phyloP scores from a whole-genome alignment of 2,888 invertebrate genomes.

The Campoplex capitator region DNA sequence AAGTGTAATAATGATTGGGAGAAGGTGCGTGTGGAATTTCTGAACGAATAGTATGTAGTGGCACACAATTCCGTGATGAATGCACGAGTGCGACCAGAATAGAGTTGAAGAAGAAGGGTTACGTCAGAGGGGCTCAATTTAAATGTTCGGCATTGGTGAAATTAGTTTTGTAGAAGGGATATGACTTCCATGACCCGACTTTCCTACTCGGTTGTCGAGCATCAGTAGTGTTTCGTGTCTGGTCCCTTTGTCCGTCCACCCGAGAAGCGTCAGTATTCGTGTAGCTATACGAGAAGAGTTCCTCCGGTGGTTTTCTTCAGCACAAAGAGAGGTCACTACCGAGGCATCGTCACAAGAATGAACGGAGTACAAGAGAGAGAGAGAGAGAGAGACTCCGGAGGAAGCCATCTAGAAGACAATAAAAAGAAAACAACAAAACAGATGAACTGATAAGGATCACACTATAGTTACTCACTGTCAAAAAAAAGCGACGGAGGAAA shows the following conservation, averaged over 20 bases:
- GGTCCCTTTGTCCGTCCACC: constrained; percentile 64
- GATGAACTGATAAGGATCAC: constrained; percentile 55
- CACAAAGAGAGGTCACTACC: constrained; percentile 52
- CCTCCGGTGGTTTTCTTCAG: constrained; percentile 19
- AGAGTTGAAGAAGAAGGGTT: constrained; percentile 14
- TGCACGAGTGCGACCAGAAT: background rate
- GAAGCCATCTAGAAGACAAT: constrained; percentile 19
- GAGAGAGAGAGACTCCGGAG: background rate
- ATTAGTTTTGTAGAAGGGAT: constrained; percentile 75
- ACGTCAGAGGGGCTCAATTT: constrained; percentile 78
- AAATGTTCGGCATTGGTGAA: constrained; percentile 81
- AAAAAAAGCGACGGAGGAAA: background rate
- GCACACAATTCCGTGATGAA: background rate
- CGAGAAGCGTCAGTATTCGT: constrained; percentile 48
- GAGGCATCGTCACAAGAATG: constrained; percentile 43
- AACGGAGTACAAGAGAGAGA: constrained; percentile 15
- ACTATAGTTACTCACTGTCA: constrained; percentile 44
- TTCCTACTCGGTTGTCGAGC: background rate
- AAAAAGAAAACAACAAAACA: constrained; percentile 39
- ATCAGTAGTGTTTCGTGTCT: constrained; percentile 41
- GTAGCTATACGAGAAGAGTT: constrained; percentile 41
- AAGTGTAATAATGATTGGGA: background rate
- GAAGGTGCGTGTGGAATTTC: background rate
- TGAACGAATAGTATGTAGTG: background rate
- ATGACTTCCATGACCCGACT: constrained; percentile 76